These are phyloP conservation scores for Ostrea denselamellosa DNA, from an alignment of 1,140 invertebrate genomes.

Conservation along the genomic window DNA sequence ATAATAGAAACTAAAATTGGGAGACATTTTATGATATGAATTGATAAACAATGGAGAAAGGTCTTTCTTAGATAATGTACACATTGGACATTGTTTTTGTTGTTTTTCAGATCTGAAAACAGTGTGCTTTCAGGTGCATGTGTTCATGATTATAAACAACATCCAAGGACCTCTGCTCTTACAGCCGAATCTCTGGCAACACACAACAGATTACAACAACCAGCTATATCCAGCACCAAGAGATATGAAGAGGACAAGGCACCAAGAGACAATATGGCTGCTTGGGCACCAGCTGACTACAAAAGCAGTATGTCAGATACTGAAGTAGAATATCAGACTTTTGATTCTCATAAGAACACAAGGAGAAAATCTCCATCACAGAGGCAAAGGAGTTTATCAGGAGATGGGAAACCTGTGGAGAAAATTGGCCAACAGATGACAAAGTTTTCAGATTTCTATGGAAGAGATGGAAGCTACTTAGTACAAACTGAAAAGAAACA, in stretches of 20 bases:
- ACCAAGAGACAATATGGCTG: neutral
- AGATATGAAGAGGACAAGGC: constrained; percentile 30
- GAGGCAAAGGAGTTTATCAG: constrained; percentile 47
- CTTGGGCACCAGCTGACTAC: neutral
- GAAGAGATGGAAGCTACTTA: constrained; percentile 9
- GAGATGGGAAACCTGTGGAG: constrained; percentile 32
- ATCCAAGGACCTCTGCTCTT: neutral
- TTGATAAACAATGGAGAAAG: too few relatives aligned
- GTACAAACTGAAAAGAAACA: neutral
- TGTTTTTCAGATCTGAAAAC: neutral
- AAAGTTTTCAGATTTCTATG: neutral
- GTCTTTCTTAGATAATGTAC: too few relatives aligned
- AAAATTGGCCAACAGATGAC: neutral
- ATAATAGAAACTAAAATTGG: too few relatives aligned
- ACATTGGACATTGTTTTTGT: neutral
- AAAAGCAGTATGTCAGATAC: constrained; percentile 49
- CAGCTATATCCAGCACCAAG: neutral
- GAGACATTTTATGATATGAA: too few relatives aligned
- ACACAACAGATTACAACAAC: constrained; percentile 47
- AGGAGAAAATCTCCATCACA: constrained; percentile 34
- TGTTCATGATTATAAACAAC: constrained; percentile 5
- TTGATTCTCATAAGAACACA: constrained; percentile 30
- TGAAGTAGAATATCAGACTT: constrained; percentile 47
- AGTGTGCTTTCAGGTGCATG: constrained; percentile 25
- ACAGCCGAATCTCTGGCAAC: constrained; percentile 56